Evolutionary conservation across 2,888 invertebrate genomes (phyloP), one percentile per base, ranked within the genome.

Genomic region (Arenicola marina): DNA sequence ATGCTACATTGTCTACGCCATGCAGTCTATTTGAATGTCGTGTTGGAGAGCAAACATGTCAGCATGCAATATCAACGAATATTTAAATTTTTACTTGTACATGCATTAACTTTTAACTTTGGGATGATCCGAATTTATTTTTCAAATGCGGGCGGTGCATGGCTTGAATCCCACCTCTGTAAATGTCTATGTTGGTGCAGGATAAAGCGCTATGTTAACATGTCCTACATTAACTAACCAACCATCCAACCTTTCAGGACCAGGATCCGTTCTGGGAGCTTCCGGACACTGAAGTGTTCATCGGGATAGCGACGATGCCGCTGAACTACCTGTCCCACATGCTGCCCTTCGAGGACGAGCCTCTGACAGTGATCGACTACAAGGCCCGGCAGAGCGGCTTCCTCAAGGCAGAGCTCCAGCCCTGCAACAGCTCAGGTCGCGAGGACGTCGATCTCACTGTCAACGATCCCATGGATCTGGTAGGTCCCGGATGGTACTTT

Each of bases 261-360:
- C 44, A 69, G 15, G 73, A 73, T 46, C 72, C 73, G 11, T 73
- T 71, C 63, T 72, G 69, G 65, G 73, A 73, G 58, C 73, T 68
- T 0, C 62, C 67, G 4, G 69, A 72, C 55, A 64, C 68, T 11
- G 67, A 68, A 11, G 68, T 63, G 34, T 62, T 70, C 15, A 54
- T 73, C 2, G 73, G 73, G 15, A 61, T 72, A 29, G 69, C 60
- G 7, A 62, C 64, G 3, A 59, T 71, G 11, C 73, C 71, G 2
- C 61, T 73, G 33, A 65, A 68, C 45, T 69, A 62, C 55, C 54
- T 73, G 2, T 60, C 73, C 28, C 61, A 70, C 61, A 67, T 67
- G 67, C 33, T 68, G 46, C 68, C 56, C 21, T 73, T 67, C 44
- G 24, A 63, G n/a, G 66, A 70, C 11, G 73, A 73, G 31, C 64